phyloP scores from a whole-genome alignment of 2,888 invertebrate species.

The Caenorhabditis auriculariae region DNA sequence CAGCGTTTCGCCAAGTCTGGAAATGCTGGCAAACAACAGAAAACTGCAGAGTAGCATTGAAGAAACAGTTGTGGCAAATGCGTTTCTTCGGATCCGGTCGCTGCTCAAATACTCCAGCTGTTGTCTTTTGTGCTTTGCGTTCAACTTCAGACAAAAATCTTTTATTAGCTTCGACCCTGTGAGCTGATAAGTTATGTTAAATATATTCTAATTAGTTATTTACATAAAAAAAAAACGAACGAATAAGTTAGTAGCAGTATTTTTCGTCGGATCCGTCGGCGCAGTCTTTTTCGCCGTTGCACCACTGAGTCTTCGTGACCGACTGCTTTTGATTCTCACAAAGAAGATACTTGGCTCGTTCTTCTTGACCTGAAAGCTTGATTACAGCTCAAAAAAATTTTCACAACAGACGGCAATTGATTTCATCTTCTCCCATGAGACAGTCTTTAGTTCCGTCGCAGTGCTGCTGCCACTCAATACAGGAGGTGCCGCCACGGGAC shows the following conservation, averaged over 20 bases:
- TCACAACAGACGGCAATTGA: constrained; percentile 52
- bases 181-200: not conserved
- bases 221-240: not conserved
- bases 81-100: too few relatives aligned
- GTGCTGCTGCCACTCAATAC: constrained; percentile 49
- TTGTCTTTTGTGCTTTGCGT: too few relatives aligned
- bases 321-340: constrained; percentile 63
- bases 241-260: constrained; percentile 44
- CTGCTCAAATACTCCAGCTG: too few relatives aligned
- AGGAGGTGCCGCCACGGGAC: constrained; percentile 43
- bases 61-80: too few relatives aligned
- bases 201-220: too few relatives aligned
- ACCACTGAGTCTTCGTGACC: constrained; percentile 57
- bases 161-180: too few relatives aligned
- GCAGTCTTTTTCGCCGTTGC: constrained; percentile 57
- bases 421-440: constrained; percentile 58
- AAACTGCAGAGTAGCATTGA: too few relatives aligned
- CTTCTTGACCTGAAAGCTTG: constrained; percentile 39
- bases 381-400: not conserved
- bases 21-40: too few relatives aligned
- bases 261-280: constrained; percentile 59
- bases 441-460: constrained; percentile 59
- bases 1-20: too few relatives aligned
- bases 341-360: constrained; percentile 47
- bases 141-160: too few relatives aligned